Base-by-base conservation (phyloP, 2,888 invertebrate species). In the Clistopyga incitator region DNA sequence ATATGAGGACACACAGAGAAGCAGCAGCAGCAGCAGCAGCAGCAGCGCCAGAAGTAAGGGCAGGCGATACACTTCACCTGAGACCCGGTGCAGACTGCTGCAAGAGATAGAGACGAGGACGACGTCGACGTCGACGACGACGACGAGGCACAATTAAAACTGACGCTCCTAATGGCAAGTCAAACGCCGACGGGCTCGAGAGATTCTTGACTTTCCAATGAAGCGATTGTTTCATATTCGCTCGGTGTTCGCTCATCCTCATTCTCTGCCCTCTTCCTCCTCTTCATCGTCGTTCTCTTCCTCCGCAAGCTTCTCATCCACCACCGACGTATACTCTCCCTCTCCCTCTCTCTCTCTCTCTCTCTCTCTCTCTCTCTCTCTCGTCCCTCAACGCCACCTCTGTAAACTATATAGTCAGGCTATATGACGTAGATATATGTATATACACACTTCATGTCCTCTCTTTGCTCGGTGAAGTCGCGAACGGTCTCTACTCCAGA, bases 151-250 rank as follows among this genome's bases (percentile, higher is more conserved):
- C 93, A 93, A 93, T 93, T 93, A 93, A 93, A 93, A 93, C 93
- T 93, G 92, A 93, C 92, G 93, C 92, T 92, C 90, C 93, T 93
- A 93, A 93, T 93, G 93, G 93, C 93, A 92, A 93, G 93, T 93
- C 93, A 93, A 93, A 93, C 93, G 92, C 92, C 92, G 92, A 91
- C 92, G 91, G 91, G 91, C 92, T 92, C 91, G 89, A 92, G 93
- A 91, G 92, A 92, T 92, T 92, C 93, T 92, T 92, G 92, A 93
- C 92, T 93, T 92, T 92, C 93, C 93, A 93, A 93, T 93, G 93
- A 93, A 92, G 92, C 92, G 92, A 93, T 93, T 93, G 92, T 93
- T 93, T 93, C 91, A 91, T 92, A 92, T 92, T 90, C 91, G 81
- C 90, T 91, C 89, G 84, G 84, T 81, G 78, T 78, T 84, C 88